Evolutionary conservation across 2,797 vertebrate genomes (phyloP).

Genomic region (Scleropages formosus): DNA sequence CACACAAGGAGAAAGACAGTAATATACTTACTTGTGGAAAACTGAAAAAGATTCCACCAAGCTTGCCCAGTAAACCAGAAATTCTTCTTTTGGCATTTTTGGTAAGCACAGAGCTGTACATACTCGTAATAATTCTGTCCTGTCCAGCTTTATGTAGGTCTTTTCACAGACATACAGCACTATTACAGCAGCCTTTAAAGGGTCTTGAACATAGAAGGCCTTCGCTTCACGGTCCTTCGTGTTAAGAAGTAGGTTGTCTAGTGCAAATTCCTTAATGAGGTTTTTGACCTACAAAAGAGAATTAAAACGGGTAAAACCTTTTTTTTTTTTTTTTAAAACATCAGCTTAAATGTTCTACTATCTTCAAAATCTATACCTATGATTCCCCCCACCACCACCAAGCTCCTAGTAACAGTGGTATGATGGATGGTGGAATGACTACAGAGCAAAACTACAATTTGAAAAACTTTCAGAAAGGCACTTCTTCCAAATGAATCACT

Average conservation of each 20-base stretch:
- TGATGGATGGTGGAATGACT: too few species aligned
- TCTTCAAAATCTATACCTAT: too few species aligned
- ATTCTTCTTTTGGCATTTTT: constrained; percentile 32
- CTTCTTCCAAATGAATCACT: too few species aligned
- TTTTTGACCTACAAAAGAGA: constrained; percentile 61
- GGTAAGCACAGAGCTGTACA: constrained; percentile 68
- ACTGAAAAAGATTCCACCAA: constrained; percentile 44
- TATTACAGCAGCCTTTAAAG: constrained; percentile 68
- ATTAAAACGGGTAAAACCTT: too few species aligned
- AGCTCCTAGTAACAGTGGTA: too few species aligned
- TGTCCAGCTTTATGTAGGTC: accelerated
- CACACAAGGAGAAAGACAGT: too few species aligned
- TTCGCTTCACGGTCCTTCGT: constrained; percentile 29
- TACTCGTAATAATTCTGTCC: constrained; percentile 24
- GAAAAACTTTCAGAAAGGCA: too few species aligned
- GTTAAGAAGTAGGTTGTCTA: constrained; percentile 45
- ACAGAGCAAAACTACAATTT: too few species aligned
- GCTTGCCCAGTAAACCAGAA: constrained; percentile 52
- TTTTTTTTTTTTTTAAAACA: too few species aligned
- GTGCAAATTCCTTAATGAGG: constrained; percentile 64
- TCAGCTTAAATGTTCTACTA: too few species aligned
- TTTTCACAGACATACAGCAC: constrained; percentile 35
- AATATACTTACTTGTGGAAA: constrained; percentile 57
- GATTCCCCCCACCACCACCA: too few species aligned
- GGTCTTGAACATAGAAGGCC: constrained; percentile 44